A percentile compares a stretch with the other conserved stretches of the same genome.
These are phyloP conservation scores for Drosophila subquinaria DNA, from an alignment of 2,888 invertebrate genomes.

Conservation along the genomic window DNA sequence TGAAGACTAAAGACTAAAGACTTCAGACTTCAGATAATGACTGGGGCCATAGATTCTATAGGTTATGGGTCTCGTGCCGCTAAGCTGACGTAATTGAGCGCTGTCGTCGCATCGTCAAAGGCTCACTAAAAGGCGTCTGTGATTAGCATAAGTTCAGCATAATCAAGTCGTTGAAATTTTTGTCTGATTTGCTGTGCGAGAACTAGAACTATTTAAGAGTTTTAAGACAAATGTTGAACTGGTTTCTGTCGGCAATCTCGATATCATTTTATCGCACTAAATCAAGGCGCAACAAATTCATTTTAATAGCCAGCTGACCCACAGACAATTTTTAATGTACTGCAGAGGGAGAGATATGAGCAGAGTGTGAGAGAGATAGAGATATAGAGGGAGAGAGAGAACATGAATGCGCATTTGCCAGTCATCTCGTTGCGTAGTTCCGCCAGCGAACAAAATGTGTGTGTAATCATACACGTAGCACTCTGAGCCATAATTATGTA, in stretches of 20 bases:
- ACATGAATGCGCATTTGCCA: conserved; percentile 18
- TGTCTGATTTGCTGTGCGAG: conserved; percentile 43
- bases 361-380: conserved; percentile 3
- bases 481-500: conserved; percentile 45
- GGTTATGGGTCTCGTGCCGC: conserved; percentile 50
- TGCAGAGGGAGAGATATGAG: conserved; percentile 13
- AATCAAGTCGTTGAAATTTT: conserved; percentile 55
- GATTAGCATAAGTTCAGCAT: conserved; percentile 60
- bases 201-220: conserved; percentile 47
- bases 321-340: conserved; percentile 29
- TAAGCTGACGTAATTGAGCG: conserved; percentile 64
- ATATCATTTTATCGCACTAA: conserved; percentile 49
- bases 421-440: conserved; percentile 42
- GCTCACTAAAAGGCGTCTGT: conserved; percentile 29
- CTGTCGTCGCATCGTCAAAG: conserved; percentile 54
- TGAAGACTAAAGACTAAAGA: too few relatives aligned
- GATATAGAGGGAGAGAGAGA: conserved; percentile 8
- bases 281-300: conserved; percentile 45
- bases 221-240: conserved; percentile 25
- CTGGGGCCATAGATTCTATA: conserved; percentile 51
- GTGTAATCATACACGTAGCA: conserved; percentile 38
- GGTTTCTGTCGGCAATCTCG: conserved; percentile 29
- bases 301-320: conserved; percentile 42
- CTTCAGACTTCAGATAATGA: not conserved
- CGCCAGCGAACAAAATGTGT: conserved; percentile 24